phyloP scores from a whole-genome alignment of 2,113 vertebrate species.

The Atractosteus spatula region DNA sequence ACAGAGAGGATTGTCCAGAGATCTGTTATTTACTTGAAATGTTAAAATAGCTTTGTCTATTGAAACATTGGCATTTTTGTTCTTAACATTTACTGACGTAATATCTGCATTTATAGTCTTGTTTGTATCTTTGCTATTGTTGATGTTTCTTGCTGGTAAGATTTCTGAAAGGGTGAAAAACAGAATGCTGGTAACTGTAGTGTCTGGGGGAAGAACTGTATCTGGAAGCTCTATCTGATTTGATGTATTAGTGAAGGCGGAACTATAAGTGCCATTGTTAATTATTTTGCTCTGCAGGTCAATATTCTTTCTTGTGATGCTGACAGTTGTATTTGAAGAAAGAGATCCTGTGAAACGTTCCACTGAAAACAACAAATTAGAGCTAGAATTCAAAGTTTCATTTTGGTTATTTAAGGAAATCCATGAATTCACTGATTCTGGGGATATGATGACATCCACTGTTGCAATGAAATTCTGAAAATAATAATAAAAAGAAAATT shows the following conservation, averaged over 20 bases:
- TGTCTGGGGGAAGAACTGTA: conserved; percentile 2
- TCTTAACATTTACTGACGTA: conserved; percentile 57
- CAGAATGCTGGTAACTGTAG: conserved; percentile 55
- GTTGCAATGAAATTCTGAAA: conserved; percentile 55
- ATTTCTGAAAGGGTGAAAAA: conserved; percentile 61
- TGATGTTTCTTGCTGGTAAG: conserved; percentile 46
- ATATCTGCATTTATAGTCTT: conserved; percentile 60
- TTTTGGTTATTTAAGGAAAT: conserved; percentile 30
- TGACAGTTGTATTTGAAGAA: conserved; percentile 14
- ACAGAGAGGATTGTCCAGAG: conserved; percentile 51
- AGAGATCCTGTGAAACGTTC: conserved; percentile 57
- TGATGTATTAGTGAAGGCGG: conserved; percentile 29
- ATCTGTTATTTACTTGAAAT: conserved; percentile 60
- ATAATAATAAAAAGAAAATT: conserved; percentile 21
- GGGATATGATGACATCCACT: conserved; percentile 43
- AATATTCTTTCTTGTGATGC: conserved; percentile 26
- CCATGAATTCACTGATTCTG: conserved; percentile 45
- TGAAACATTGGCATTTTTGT: conserved; percentile 38
- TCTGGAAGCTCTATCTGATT: conserved; percentile 52
- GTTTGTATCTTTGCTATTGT: neutral
- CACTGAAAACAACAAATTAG: conserved; percentile 59
- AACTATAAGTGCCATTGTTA: conserved; percentile 2
- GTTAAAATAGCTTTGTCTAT: conserved; percentile 34
- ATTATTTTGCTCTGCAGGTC: conserved; percentile 36
- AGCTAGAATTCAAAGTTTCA: conserved; percentile 44